phyloP scores from a whole-genome alignment of 2,113 vertebrate species.

The Synodontis membranacea region DNA sequence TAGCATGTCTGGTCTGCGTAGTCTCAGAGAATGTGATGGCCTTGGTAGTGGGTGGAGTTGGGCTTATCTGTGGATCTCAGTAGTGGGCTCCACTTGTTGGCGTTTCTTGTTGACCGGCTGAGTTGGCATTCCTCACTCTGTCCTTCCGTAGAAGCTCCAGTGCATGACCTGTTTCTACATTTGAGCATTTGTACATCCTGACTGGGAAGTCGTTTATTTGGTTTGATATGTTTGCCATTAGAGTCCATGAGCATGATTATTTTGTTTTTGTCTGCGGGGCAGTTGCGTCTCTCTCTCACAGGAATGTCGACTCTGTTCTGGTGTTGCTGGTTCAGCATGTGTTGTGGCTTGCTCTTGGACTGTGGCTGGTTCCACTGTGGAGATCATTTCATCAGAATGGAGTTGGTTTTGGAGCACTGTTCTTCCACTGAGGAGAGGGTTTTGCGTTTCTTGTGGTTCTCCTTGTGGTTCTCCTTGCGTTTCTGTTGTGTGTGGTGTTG shows the following conservation, averaged over 20 bases:
- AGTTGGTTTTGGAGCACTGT: background rate
- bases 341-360: background rate
- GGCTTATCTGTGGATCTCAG: background rate
- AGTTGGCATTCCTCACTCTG: no score
- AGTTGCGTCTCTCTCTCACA: background rate
- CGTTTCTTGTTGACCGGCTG: background rate
- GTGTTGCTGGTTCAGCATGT: background rate
- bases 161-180: no score
- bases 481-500: background rate
- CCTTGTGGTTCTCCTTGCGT: background rate
- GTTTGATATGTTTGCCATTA: background rate
- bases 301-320: background rate
- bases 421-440: no score
- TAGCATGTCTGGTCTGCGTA: no score
- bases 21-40: no score
- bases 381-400: background rate
- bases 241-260: background rate
- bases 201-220: background rate
- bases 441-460: no score
- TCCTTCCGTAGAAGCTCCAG: background rate
- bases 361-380: background rate
- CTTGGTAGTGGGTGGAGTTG: background rate
- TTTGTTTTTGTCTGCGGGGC: background rate
- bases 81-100: background rate
- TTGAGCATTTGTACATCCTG: background rate